Conservation (phyloP, 2,113 vertebrate species). For the Actinemys pallida region DNA sequence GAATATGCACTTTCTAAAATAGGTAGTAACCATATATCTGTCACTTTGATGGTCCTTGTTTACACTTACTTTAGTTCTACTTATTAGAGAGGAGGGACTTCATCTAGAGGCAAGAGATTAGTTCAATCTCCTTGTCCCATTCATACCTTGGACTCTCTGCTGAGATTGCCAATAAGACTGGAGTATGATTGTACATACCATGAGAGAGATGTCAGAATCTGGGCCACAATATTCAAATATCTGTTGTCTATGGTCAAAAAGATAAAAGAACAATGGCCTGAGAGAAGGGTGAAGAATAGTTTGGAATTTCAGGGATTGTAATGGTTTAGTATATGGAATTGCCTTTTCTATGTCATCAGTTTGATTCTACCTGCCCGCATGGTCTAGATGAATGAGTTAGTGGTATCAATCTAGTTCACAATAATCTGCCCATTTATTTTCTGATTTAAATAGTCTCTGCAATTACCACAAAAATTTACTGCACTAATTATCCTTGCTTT, state of each 20-base stretch:
- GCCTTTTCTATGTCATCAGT: background rate
- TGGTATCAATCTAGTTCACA: background rate
- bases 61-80: background rate
- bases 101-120: background rate
- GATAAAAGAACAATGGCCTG: constrained; percentile 1
- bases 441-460: background rate
- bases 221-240: background rate
- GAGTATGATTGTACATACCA: background rate
- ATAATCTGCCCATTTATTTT: background rate
- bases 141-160: background rate
- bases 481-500: background rate
- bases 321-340: background rate
- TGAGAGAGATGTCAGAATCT: background rate
- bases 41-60: background rate
- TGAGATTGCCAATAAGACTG: background rate
- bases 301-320: background rate
- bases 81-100: background rate
- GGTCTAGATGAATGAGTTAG: background rate
- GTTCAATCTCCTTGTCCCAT: background rate
- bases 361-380: background rate
- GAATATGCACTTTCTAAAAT: background rate
- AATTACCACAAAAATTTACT: background rate
- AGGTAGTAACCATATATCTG: background rate
- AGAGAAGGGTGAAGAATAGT: background rate
- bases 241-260: background rate